Evolutionary conservation across 2,888 invertebrate genomes (phyloP).

Genomic region (Hydraecia micacea): DNA sequence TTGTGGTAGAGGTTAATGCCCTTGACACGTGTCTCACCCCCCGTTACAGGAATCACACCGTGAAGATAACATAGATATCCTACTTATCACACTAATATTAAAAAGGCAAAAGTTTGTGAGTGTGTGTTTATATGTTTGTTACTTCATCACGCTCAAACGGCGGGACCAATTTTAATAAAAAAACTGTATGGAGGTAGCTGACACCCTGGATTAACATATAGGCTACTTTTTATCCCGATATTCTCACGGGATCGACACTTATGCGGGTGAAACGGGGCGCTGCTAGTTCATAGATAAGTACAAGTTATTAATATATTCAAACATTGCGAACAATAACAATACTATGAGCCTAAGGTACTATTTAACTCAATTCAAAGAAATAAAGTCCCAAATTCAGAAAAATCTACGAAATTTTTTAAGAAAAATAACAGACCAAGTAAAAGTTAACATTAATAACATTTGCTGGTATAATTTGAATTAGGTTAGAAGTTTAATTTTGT

Average conservation of each 20-base stretch:
- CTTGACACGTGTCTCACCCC: constrained; percentile 44
- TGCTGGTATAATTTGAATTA: constrained; percentile 56
- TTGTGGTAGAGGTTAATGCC: constrained; percentile 25
- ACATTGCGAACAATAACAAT: constrained; percentile 16
- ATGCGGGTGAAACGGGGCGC: no score
- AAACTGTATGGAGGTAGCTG: no score
- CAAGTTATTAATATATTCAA: background rate
- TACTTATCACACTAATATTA: no score
- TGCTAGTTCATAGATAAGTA: constrained; percentile 22
- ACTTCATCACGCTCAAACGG: no score
- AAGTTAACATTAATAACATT: constrained; percentile 32
- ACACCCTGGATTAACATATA: no score
- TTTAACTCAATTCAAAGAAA: background rate
- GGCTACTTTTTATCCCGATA: no score
- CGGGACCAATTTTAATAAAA: no score
- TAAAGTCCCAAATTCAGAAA: background rate
- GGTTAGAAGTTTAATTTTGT: constrained; percentile 74
- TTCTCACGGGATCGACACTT: no score
- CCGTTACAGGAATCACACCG: constrained; percentile 21
- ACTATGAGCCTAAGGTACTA: background rate
- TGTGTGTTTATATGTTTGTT: no score
- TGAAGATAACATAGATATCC: constrained; percentile 41
- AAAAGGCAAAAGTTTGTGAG: no score
- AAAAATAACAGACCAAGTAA: constrained; percentile 17
- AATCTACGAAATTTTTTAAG: background rate